Evolutionary conservation across 2,113 vertebrate genomes (phyloP), one percentile per base, ranked within the genome.

Genomic region (Euleptes europaea): DNA sequence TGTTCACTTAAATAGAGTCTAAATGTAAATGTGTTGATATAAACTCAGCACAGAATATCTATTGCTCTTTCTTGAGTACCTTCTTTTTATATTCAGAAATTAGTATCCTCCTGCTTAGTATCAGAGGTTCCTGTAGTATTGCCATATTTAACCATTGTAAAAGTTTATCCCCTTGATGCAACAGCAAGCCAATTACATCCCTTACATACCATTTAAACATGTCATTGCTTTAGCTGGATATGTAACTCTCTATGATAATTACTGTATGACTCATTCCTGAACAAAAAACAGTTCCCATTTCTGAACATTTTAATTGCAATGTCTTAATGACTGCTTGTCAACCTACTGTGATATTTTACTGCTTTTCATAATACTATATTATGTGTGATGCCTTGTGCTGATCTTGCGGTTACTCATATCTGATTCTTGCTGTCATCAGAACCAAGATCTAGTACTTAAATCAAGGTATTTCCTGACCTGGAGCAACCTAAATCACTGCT

Each of bases 181-280:
- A 12, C 6, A n/a, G 51, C 79, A 51, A 83, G 42, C 75, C 70
- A 54, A 51, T 80, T 73, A 78, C 73, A 83, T 51, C 71, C 21
- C 70, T 33, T 66, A 28, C 17, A 12, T 66, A 49, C 51, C 47
- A 72, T 54, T 35, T 67, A 14, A 75, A 60, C 21, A 71, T 60
- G 77, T 2, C 57, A 33, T 69, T 63, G 65, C 65, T 75, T 79
- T 60, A 72, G 47, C 44, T 54, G 23, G 76, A 74, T 26, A n/a
- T 49, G 72, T 86, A 78, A 26, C 26, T 35, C 28, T 23, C n/a
- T 49, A 33, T 47, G 44, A 35, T 87, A 49, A 88, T 83, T 85
- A 51, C 73, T 49, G 1, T 19, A 38, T 73, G 81, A 78, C 66
- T 72, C 60, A 83, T 33, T 60, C 81, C 57, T 72, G 66, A 85